Conservation (phyloP, 1,140 invertebrate species). For the Drosophila mauritiana region DNA sequence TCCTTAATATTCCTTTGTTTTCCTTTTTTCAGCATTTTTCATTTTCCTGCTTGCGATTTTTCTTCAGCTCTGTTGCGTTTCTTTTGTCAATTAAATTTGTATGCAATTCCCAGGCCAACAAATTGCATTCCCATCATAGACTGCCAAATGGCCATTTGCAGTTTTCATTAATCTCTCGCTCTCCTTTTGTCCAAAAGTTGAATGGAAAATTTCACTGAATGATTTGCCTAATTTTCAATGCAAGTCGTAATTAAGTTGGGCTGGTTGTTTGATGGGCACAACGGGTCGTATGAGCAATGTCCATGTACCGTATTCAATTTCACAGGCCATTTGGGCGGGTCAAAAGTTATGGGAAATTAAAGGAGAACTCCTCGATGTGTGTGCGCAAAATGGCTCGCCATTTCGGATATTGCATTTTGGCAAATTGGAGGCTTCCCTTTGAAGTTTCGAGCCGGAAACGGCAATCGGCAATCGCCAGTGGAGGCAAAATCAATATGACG, state of each 20-base stretch:
- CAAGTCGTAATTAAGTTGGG: slow-evolving; percentile 41
- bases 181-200: background rate
- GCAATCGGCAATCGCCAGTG: slow-evolving; percentile 45
- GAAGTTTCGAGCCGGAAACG: slow-evolving; percentile 61
- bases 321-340: background rate
- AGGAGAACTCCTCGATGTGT: slow-evolving; percentile 1
- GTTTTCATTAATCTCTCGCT: background rate
- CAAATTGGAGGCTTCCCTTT: slow-evolving; percentile 75
- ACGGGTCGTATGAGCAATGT: slow-evolving; percentile 30
- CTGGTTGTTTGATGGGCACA: slow-evolving; percentile 28
- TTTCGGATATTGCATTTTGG: slow-evolving; percentile 50
- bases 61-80: slow-evolving; percentile 25
- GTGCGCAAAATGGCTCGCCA: background rate
- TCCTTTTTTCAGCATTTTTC: background rate
- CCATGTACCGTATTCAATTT: background rate
- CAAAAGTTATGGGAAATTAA: slow-evolving; percentile 16
- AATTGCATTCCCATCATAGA: slow-evolving; percentile 25
- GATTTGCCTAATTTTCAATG: slow-evolving; percentile 24
- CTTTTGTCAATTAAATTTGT: slow-evolving; percentile 33
- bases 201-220: background rate
- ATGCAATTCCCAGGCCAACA: slow-evolving; percentile 14
- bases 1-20: slow-evolving; percentile 8
- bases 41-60: slow-evolving; percentile 10
- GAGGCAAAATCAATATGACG: slow-evolving; percentile 76
- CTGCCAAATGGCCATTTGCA: slow-evolving; percentile 1